Evolutionary conservation across 2,113 vertebrate species (phyloP).

Genomic region (Ophiodon elongatus): DNA sequence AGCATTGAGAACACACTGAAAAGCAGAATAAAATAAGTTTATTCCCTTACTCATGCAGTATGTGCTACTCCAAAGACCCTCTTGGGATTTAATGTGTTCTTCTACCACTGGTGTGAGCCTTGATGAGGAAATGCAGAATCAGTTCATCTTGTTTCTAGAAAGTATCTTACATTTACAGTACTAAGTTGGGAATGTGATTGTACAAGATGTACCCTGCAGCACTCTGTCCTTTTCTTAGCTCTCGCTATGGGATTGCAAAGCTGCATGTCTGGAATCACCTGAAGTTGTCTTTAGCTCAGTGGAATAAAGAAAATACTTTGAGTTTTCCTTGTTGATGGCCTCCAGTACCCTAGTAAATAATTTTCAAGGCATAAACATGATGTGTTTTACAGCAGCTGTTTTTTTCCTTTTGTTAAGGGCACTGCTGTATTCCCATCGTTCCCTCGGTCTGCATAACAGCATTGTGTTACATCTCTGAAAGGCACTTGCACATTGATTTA

Average conservation of each 20-base stretch:
- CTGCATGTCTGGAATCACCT: conserved; percentile 1
- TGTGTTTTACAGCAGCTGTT: neutral
- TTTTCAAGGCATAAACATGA: conserved; percentile 11
- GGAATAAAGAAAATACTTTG: neutral
- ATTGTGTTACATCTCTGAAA: conserved; percentile 58
- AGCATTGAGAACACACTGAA: neutral
- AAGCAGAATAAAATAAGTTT: neutral
- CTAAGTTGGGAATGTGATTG: conserved; percentile 22
- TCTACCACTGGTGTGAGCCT: conserved; percentile 1
- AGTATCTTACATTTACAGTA: neutral
- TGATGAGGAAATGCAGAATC: conserved; percentile 12
- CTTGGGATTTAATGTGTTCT: neutral
- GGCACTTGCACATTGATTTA: conserved; percentile 67
- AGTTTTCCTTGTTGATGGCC: conserved; percentile 4
- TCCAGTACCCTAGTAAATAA: neutral
- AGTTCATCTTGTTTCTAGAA: conserved; percentile 24
- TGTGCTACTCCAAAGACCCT: neutral
- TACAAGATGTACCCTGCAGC: conserved; percentile 14
- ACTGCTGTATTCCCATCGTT: neutral
- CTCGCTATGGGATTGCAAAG: neutral
- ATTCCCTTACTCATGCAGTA: neutral
- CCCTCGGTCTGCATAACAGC: conserved; percentile 5
- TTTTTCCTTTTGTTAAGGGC: neutral
- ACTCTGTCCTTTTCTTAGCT: neutral
- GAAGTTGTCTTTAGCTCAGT: neutral